Evolutionary conservation across 2,888 invertebrate genomes (phyloP).

Genomic region (Dicranocentrus wangi): DNA sequence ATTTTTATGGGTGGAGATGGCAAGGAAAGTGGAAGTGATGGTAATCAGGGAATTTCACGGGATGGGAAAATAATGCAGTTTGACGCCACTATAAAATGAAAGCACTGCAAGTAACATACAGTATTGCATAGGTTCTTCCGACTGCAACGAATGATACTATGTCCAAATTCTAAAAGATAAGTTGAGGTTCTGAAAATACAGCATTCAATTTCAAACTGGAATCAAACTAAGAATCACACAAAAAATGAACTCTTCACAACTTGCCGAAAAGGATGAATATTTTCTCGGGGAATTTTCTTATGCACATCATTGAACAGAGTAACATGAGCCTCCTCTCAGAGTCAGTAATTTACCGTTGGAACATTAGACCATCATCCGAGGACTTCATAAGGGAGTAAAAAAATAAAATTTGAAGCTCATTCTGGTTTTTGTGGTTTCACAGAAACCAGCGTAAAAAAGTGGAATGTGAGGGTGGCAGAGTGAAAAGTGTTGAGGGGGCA

Average conservation of each 20-base stretch:
- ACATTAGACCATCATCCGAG: not conserved
- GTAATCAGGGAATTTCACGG: not conserved
- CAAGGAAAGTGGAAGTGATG: conserved; percentile 2
- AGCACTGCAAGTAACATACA: not conserved
- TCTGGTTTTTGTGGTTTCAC: not conserved
- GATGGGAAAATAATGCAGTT: not conserved
- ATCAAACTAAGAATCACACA: no score
- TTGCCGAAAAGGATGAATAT: no score
- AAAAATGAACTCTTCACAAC: no score
- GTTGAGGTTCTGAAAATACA: not conserved
- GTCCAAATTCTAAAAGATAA: not conserved
- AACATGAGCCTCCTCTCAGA: no score
- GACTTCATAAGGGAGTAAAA: not conserved
- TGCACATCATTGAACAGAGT: no score
- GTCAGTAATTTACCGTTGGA: not conserved
- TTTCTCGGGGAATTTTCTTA: no score
- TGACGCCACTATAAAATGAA: not conserved
- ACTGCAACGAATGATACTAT: not conserved
- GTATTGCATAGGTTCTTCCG: not conserved
- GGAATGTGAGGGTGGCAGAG: not conserved
- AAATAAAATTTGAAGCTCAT: not conserved
- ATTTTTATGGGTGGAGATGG: conserved; percentile 6
- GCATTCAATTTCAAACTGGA: no score
- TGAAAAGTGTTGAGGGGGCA: not conserved
- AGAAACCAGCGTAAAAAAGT: not conserved